These are phyloP conservation scores for Barypeithes pellucidus DNA, from an alignment of 2,888 invertebrate genomes.

Conservation along the genomic window DNA sequence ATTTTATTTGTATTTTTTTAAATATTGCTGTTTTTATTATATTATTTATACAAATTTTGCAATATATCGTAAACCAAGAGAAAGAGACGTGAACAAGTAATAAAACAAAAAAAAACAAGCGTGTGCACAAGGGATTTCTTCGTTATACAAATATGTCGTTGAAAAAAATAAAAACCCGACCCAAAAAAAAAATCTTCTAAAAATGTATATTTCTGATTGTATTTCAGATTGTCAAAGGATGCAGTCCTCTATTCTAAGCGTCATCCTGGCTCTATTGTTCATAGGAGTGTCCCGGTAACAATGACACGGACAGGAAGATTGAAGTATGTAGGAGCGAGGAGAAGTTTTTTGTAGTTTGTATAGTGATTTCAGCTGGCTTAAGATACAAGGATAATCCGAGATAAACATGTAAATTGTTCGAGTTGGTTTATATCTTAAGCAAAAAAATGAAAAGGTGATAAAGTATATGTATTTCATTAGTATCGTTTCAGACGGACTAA, in stretches of 20 bases:
- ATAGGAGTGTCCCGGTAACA: constrained; percentile 31
- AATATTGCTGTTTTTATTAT: too few relatives aligned
- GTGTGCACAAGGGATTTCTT: too few relatives aligned
- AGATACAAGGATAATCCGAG: background rate
- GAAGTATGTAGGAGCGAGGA: constrained; percentile 18
- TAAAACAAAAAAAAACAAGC: too few relatives aligned
- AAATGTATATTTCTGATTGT: constrained; percentile 1
- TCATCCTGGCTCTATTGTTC: constrained; percentile 23
- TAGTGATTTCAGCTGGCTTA: constrained; percentile 16
- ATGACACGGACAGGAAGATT: constrained; percentile 16
- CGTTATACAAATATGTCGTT: too few relatives aligned
- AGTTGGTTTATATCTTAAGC: too few relatives aligned
- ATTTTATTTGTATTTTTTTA: too few relatives aligned
- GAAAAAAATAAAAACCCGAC: too few relatives aligned
- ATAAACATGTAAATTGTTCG: background rate
- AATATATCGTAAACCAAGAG: too few relatives aligned
- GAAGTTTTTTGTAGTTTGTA: constrained; percentile 17
- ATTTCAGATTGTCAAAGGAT: constrained; percentile 28
- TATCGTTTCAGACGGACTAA: constrained; percentile 3
- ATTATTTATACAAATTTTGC: too few relatives aligned
- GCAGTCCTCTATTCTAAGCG: constrained; percentile 25
- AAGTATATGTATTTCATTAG: too few relatives aligned
- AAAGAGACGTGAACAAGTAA: too few relatives aligned
- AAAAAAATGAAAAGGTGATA: too few relatives aligned
- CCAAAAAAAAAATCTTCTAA: background rate